Conservation (phyloP, 2,888 invertebrate genomes). For the Cheilosia vernalis region DNA sequence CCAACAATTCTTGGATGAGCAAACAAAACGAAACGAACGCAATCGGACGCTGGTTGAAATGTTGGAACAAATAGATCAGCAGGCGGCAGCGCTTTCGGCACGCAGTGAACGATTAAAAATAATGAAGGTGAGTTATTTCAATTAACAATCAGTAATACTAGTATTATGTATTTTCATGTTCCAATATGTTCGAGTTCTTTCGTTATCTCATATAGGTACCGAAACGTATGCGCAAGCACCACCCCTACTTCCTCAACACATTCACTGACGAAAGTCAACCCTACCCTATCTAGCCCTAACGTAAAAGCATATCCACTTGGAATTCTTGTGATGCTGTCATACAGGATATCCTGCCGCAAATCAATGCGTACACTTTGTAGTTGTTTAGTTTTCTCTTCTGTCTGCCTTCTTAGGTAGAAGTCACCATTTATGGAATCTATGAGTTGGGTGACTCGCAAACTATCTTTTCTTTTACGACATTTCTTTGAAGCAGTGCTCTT, state of each 20-base stretch:
- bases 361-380: slow-evolving; percentile 1
- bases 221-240: too few species aligned
- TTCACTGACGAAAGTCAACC: background rate
- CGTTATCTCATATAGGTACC: background rate
- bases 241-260: background rate
- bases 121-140: slow-evolving; percentile 83
- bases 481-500: background rate
- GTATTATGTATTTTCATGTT: too few species aligned
- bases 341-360: slow-evolving; percentile 4
- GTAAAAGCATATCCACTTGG: background rate
- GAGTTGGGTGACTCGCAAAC: background rate
- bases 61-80: slow-evolving; percentile 86
- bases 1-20: slow-evolving; percentile 85
- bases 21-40: slow-evolving; percentile 85
- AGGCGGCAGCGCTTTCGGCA: slow-evolving; percentile 85
- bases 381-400: background rate
- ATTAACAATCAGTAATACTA: too few species aligned
- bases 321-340: background rate
- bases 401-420: background rate
- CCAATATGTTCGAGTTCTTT: too few species aligned
- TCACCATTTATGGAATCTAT: slow-evolving; percentile 1
- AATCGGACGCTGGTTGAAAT: slow-evolving; percentile 85
- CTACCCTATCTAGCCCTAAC: background rate
- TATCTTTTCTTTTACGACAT: slow-evolving; percentile 4
- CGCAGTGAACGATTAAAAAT: slow-evolving; percentile 86